A percentile compares a stretch with the other conserved stretches of the same genome.
These are phyloP conservation scores for Ceyx melanurus DNA, from an alignment of 2,113 vertebrate species.

Conservation along the genomic window DNA sequence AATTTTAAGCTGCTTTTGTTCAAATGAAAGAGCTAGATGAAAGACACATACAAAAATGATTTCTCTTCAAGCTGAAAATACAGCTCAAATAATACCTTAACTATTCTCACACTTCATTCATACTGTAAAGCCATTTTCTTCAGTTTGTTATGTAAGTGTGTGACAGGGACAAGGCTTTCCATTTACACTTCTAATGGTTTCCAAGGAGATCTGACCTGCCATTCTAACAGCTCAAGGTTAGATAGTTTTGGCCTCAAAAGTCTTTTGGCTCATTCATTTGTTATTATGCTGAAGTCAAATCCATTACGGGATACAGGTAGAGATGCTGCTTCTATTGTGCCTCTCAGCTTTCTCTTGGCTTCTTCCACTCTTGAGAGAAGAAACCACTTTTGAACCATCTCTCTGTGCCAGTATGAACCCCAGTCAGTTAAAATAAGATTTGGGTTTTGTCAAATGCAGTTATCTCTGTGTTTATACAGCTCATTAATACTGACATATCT, in stretches of 20 bases:
- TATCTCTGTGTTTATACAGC: background rate
- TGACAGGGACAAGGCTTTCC: background rate
- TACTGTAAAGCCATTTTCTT: slow-evolving; percentile 8
- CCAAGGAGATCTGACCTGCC: background rate
- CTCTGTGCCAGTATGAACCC: slow-evolving; percentile 21
- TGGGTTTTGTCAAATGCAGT: background rate
- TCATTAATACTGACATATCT: background rate
- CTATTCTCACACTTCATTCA: slow-evolving; percentile 2
- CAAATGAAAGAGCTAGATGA: slow-evolving; percentile 26
- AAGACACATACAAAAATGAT: background rate
- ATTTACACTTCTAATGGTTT: background rate
- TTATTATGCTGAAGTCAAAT: slow-evolving; percentile 45
- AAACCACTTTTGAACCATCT: slow-evolving; percentile 35
- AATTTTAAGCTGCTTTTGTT: slow-evolving; percentile 32
- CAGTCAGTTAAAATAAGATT: background rate
- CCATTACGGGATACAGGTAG: background rate
- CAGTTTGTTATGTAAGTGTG: background rate
- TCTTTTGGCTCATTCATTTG: background rate
- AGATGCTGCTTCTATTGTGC: background rate
- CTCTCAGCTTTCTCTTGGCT: slow-evolving; percentile 22
- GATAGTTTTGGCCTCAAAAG: background rate
- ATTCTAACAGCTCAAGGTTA: slow-evolving; percentile 11
- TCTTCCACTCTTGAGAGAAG: slow-evolving; percentile 9
- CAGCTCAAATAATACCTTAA: slow-evolving; percentile 29
- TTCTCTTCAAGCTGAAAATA: slow-evolving; percentile 24